These are phyloP conservation scores for Sialis lutaria DNA, from an alignment of 2,888 invertebrate genomes.

Conservation along the genomic window DNA sequence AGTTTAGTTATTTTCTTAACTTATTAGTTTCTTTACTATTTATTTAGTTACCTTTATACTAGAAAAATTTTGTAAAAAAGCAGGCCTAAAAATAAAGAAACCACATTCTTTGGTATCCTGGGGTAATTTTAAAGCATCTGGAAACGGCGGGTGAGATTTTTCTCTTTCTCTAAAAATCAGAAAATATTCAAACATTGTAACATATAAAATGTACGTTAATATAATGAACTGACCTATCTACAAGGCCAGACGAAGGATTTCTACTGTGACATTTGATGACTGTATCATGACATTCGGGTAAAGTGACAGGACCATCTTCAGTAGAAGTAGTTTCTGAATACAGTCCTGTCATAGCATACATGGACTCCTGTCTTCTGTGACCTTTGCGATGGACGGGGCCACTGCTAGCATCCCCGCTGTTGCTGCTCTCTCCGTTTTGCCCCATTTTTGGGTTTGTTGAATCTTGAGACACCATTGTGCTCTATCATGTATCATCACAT, in stretches of 20 bases:
- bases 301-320: conserved; percentile 32
- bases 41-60: conserved; percentile 56
- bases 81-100: conserved; percentile 69
- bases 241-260: conserved; percentile 57
- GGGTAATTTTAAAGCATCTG: conserved; percentile 37
- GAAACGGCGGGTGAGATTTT: conserved; percentile 35
- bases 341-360: conserved; percentile 77
- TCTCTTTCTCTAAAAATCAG: conserved; percentile 28
- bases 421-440: too few relatives aligned
- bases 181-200: neutral
- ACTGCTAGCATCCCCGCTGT: neutral
- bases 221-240: conserved; percentile 35
- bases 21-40: neutral
- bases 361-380: conserved; percentile 63
- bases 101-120: conserved; percentile 74
- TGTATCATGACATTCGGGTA: conserved; percentile 23
- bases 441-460: too few relatives aligned
- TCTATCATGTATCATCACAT: too few relatives aligned
- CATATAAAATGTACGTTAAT: neutral
- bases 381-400: conserved; percentile 17
- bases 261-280: conserved; percentile 63
- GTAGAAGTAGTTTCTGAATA: conserved; percentile 56
- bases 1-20: neutral
- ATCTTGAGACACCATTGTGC: too few relatives aligned
- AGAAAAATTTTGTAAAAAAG: conserved; percentile 72